Percentiles rank a stretch among this genome's conserved stretches.
phyloP scores from a whole-genome alignment of 2,797 vertebrate genomes.

The Pangasius krempfi region DNA sequence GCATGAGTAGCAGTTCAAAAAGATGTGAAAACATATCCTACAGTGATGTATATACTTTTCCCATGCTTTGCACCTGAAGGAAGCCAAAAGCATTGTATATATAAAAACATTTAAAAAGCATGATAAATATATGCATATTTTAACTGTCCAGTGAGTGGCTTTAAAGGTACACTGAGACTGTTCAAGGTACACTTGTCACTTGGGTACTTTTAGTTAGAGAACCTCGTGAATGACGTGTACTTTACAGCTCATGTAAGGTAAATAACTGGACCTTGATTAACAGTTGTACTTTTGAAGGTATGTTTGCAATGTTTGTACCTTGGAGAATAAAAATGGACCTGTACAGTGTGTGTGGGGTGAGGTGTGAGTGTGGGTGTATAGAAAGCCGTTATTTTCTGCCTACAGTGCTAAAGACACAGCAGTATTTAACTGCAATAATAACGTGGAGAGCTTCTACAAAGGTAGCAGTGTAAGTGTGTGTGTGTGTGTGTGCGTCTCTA shows the following conservation, averaged over 20 bases:
- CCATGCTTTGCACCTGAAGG: neutral
- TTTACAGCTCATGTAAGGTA: neutral
- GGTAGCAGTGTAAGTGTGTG: too few species aligned
- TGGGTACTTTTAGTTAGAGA: neutral
- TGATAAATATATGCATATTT: too few species aligned
- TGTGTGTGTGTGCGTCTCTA: slow-evolving; percentile 54
- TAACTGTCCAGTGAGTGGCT: neutral
- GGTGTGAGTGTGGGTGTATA: neutral
- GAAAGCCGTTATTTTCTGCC: neutral
- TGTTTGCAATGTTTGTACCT: neutral
- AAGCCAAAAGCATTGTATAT: too few species aligned
- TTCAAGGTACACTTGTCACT: neutral
- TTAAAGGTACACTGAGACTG: neutral
- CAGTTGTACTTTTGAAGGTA: neutral
- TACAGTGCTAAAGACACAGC: neutral
- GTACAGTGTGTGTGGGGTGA: neutral
- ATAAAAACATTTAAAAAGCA: too few species aligned
- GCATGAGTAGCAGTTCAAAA: neutral
- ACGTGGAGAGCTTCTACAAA: neutral
- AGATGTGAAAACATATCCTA: neutral
- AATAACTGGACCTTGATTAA: neutral
- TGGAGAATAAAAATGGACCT: neutral
- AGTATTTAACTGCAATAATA: neutral
- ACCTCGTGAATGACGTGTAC: neutral
- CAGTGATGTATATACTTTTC: neutral